Evolutionary conservation across 2,113 vertebrate species (phyloP).

Genomic region (Macroglossus sobrinus): DNA sequence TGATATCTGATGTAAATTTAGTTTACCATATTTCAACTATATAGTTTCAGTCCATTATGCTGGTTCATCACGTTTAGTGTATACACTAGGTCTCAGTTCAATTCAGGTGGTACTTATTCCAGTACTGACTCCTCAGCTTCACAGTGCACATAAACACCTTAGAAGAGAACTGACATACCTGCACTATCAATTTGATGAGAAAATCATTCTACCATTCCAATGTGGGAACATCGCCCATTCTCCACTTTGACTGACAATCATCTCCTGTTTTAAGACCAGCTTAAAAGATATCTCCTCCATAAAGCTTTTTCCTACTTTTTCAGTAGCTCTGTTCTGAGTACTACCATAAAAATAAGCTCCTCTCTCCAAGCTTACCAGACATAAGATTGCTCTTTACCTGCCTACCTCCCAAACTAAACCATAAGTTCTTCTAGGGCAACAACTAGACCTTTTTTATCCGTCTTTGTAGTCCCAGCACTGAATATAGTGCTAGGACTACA

Average conservation of each 20-base stretch:
- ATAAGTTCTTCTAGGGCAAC: neutral
- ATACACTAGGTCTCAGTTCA: neutral
- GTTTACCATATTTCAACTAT: neutral
- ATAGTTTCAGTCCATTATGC: neutral
- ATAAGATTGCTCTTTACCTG: neutral
- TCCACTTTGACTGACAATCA: neutral
- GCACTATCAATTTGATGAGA: neutral
- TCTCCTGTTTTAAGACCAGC: neutral
- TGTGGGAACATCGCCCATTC: neutral
- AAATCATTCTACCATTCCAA: neutral
- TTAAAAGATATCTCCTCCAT: neutral
- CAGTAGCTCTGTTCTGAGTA: neutral
- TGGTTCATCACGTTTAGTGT: neutral
- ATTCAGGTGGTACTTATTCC: neutral
- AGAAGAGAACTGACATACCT: neutral
- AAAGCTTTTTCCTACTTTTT: neutral
- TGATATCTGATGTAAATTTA: conserved; percentile 8
- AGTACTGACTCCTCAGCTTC: neutral
- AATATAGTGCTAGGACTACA: too few relatives aligned
- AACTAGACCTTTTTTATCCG: neutral
- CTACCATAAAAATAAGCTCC: neutral
- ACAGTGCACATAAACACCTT: neutral
- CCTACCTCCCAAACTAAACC: neutral
- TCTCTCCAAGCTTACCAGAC: neutral
- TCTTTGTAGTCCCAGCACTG: neutral